phyloP scores from a whole-genome alignment of 2,113 vertebrate species.

The Malurus cyaneus region DNA sequence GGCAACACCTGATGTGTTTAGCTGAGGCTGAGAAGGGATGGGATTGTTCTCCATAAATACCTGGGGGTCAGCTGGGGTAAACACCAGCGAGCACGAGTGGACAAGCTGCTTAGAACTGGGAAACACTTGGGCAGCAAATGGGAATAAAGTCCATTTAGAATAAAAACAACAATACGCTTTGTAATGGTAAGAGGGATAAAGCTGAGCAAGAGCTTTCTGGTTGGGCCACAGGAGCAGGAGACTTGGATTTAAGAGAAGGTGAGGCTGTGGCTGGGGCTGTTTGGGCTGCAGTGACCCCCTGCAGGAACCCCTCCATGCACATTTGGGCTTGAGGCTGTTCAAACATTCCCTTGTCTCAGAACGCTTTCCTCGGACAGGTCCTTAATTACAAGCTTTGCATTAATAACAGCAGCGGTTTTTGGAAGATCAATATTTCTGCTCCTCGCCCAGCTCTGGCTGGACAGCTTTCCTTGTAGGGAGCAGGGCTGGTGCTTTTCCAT shows the following conservation, averaged over 20 bases:
- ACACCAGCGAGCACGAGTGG: background rate
- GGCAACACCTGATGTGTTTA: background rate
- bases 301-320: background rate
- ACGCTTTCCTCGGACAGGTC: background rate
- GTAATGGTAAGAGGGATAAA: background rate
- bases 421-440: background rate
- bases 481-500: background rate
- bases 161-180: background rate
- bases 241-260: background rate
- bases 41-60: background rate
- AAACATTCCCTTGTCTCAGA: background rate
- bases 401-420: background rate
- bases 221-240: background rate
- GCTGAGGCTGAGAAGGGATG: background rate
- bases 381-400: background rate
- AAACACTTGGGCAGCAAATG: background rate
- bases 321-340: fast-evolving
- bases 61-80: background rate
- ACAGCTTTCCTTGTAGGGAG: background rate
- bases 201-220: background rate
- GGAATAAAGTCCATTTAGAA: background rate
- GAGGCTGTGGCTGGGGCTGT: background rate
- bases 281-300: background rate
- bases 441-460: background rate
- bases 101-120: background rate